A percentile compares a stretch with the other conserved stretches of the same genome.
Evolutionary conservation across 1,140 invertebrate species (phyloP).

Genomic region (Globodera ellingtonae): DNA sequence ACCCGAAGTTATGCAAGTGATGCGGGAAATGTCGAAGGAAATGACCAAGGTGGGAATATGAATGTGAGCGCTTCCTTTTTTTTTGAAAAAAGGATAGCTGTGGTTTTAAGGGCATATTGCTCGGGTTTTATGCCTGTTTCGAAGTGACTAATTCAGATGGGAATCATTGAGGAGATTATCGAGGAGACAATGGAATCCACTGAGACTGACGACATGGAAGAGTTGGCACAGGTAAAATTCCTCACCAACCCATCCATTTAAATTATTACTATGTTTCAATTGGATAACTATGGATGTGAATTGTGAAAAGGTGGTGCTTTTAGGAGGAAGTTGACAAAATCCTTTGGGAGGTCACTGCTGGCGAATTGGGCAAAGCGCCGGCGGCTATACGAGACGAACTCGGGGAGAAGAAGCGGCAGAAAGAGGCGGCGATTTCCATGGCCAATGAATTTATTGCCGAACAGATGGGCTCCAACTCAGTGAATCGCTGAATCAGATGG

Average conservation of each 20-base stretch:
- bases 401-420: constrained; percentile 22
- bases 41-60: constrained; percentile 85
- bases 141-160: constrained; percentile 63
- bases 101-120: too few relatives aligned
- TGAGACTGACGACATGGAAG: constrained; percentile 89
- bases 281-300: too few relatives aligned
- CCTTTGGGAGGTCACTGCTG: constrained; percentile 91
- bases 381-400: constrained; percentile 38
- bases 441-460: constrained; percentile 50
- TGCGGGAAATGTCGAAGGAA: constrained; percentile 96
- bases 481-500: constrained; percentile 3
- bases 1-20: constrained; percentile 89
- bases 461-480: constrained; percentile 29
- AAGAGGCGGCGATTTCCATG: constrained; percentile 30
- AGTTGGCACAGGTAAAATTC: constrained; percentile 76
- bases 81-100: too few relatives aligned
- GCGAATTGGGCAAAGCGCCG: constrained; percentile 67
- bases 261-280: too few relatives aligned
- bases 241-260: too few relatives aligned
- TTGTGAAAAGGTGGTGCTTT: constrained; percentile 17
- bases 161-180: constrained; percentile 97
- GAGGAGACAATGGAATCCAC: constrained; percentile 89
- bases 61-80: not conserved
- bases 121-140: not conserved
- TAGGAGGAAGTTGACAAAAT: constrained; percentile 87